Evolutionary conservation across 2,888 invertebrate genomes (phyloP), one percentile per base, ranked within the genome.

Genomic region (Cryptocephalus moraei): DNA sequence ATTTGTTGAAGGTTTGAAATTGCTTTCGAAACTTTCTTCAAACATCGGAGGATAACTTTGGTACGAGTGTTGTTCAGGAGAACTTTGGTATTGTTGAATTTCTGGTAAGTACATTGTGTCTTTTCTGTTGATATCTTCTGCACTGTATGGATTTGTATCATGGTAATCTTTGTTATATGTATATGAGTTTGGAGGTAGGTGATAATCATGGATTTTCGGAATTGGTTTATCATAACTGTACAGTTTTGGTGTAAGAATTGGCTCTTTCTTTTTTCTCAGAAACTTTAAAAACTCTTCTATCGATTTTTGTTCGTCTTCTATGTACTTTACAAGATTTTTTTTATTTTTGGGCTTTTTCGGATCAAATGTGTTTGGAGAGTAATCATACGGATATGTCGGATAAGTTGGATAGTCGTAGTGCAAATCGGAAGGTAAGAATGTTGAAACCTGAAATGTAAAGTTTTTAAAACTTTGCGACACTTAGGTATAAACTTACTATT

Each of bases 321-420:
- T 46, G 32, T 48, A 54, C 11, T 43, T 40, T 2, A 50, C 49
- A 32, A 54, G 32, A 9, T 36, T 47, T 41, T 51, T 49, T 10
- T 46, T 42, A 44, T 54, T 50, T 43, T 52, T 43, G 6, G 54
- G 50, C 38, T 47, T 22, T 4, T 3, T 39, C 1, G 45, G 43
- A 43, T 52, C 45, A 12, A 45, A 50, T 13, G 49, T 2, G 13
- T 41, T 10, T 1, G 49, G 50, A 41, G 44, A 39, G 41, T 49
- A 44, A 32, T 48, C 34, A 32, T 43, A 4, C 1, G 42, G 42
- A 12, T 39, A 32, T 32, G 32, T 22, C 6, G 39, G 47, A 11
- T n/a, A n/a, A 39, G 14, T 14, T 9, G 22, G 22, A 4, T 2
- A 4, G 22, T 22, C 22, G 6, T 2, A 22, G 22, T 22, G 6